Evolutionary conservation across 2,888 invertebrate species (phyloP).

Genomic region (Eristalinus sepulchralis): DNA sequence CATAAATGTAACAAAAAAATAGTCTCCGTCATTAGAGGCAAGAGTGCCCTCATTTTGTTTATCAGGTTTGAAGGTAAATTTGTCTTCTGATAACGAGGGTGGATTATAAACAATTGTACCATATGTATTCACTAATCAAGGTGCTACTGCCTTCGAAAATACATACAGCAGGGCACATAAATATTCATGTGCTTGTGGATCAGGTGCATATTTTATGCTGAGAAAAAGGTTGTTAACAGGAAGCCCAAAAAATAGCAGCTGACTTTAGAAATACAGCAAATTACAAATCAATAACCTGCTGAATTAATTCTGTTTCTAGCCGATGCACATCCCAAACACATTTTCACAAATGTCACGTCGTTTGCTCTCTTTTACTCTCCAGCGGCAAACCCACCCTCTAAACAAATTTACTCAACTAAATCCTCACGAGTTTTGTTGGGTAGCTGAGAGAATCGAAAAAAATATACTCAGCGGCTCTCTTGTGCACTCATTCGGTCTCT

Average conservation of each 20-base stretch:
- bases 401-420: constrained; percentile 20
- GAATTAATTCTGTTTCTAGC: constrained; percentile 34
- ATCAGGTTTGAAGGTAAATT: constrained; percentile 19
- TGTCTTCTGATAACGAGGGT: constrained; percentile 32
- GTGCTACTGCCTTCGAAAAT: no score
- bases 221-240: not conserved
- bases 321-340: constrained; percentile 42
- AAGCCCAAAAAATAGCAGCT: constrained; percentile 43
- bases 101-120: constrained; percentile 1
- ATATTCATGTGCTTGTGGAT: not conserved
- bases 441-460: not conserved
- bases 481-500: constrained; percentile 25
- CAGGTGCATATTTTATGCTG: not conserved
- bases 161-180: not conserved
- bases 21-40: not conserved
- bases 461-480: constrained; percentile 13
- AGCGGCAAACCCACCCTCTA: constrained; percentile 8
- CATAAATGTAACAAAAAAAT: constrained; percentile 1
- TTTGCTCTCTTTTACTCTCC: constrained; percentile 18
- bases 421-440: not conserved
- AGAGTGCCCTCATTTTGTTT: constrained; percentile 18
- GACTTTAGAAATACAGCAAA: constrained; percentile 39
- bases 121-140: constrained; percentile 1
- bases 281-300: constrained; percentile 64
- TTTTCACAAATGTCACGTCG: constrained; percentile 7